Conservation (phyloP, 2,113 vertebrate genomes). For the Theristicus caerulescens region DNA sequence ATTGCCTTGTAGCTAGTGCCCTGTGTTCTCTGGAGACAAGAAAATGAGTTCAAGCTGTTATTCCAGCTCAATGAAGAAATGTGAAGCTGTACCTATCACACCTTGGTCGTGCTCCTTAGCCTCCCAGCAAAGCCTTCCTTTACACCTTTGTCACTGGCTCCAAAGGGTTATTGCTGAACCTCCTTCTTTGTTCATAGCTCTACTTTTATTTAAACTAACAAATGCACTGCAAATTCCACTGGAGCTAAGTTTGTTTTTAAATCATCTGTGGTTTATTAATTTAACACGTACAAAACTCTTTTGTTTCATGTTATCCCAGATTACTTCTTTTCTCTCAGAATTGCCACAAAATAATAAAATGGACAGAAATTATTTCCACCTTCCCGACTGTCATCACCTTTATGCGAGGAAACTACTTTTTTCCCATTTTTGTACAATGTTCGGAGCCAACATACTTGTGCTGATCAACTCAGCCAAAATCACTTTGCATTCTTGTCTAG, state of each 20-base stretch:
- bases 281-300: background rate
- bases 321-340: background rate
- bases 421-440: background rate
- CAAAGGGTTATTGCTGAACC: background rate
- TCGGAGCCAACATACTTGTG: background rate
- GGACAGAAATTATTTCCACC: background rate
- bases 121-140: background rate
- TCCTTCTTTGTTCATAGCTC: background rate
- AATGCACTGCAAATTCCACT: background rate
- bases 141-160: background rate
- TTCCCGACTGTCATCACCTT: background rate
- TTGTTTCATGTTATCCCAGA: background rate
- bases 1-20: background rate
- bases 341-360: background rate
- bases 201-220: background rate
- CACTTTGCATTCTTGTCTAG: background rate
- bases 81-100: background rate
- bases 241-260: background rate
- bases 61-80: background rate
- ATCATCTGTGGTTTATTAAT: background rate
- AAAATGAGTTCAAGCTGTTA: background rate
- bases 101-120: background rate
- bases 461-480: slow-evolving; percentile 27
- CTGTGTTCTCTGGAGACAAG: background rate
- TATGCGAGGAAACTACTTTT: background rate